Evolutionary conservation across 2,113 vertebrate genomes (phyloP).

Genomic region (Pomatorhinus ruficollis): DNA sequence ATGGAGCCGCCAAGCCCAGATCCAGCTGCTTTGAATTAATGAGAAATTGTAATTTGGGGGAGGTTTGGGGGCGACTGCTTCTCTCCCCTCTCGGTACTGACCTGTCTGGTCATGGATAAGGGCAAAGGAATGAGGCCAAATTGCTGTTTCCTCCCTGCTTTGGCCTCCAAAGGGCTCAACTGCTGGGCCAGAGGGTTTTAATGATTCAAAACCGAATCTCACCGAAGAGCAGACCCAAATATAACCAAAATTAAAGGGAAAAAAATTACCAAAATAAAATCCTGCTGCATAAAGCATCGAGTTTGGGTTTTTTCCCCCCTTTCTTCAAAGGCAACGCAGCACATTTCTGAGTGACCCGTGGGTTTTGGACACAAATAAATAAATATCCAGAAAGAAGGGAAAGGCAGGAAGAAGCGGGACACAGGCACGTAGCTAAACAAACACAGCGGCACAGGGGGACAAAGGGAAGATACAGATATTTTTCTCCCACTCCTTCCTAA

Average conservation of each 20-base stretch:
- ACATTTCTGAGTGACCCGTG: fast-evolving
- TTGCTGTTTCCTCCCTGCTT: background rate
- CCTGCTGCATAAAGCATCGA: fast-evolving
- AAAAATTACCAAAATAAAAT: fast-evolving
- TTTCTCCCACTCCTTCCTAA: background rate
- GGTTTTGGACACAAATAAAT: background rate
- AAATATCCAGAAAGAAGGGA: background rate
- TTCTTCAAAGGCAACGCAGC: fast-evolving
- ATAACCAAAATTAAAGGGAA: fast-evolving
- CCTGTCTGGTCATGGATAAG: background rate
- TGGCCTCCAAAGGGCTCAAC: background rate
- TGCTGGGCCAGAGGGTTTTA: fast-evolving
- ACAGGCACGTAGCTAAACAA: background rate
- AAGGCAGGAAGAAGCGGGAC: background rate
- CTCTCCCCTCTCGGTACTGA: background rate
- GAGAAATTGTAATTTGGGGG: background rate
- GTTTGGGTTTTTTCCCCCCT: fast-evolving
- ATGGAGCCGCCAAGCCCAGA: background rate
- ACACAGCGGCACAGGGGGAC: background rate
- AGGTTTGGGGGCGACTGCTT: fast-evolving
- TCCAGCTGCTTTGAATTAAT: constrained; percentile 44
- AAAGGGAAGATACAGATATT: background rate
- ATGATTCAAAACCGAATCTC: background rate
- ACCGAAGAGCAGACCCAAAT: fast-evolving
- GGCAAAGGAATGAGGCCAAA: background rate